Conservation (phyloP, 2,797 vertebrate genomes). For the Pseudomugil tenellus region DNA sequence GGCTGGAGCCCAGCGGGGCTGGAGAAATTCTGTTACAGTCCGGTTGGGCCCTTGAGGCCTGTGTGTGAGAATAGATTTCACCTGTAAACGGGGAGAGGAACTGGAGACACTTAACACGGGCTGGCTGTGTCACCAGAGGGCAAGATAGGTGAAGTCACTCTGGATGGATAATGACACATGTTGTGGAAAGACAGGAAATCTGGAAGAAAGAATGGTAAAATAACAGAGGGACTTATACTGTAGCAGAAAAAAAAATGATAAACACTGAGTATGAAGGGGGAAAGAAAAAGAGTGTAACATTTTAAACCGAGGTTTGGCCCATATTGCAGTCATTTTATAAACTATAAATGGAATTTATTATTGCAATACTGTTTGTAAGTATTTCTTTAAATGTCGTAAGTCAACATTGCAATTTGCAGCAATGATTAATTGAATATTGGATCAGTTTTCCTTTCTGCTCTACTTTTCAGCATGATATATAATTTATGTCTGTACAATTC, state of each 20-base stretch:
- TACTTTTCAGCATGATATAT: no score
- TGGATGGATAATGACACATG: constrained; percentile 70
- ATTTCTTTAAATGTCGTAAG: no score
- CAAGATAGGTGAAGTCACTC: constrained; percentile 72
- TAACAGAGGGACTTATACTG: constrained; percentile 24
- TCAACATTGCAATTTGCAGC: no score
- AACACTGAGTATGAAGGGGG: not conserved
- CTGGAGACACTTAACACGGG: constrained; percentile 81
- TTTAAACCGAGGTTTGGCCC: not conserved
- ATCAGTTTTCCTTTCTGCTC: no score
- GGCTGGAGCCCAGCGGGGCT: constrained; percentile 94
- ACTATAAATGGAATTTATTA: no score
- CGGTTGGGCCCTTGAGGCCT: constrained; percentile 94
- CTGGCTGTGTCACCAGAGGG: constrained; percentile 77
- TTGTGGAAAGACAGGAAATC: constrained; percentile 24
- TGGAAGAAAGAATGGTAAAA: constrained; percentile 24
- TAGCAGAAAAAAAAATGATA: not conserved
- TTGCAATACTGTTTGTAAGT: no score
- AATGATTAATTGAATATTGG: no score
- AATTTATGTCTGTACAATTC: no score
- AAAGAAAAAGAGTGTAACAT: not conserved
- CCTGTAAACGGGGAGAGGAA: constrained; percentile 89
- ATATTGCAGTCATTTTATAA: not conserved
- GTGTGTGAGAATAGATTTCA: constrained; percentile 99
- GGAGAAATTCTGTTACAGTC: constrained; percentile 99